Evolutionary conservation across 1,140 invertebrate genomes (phyloP), one percentile per base, ranked within the genome.

Genomic region (Drosophila pectinifera): DNA sequence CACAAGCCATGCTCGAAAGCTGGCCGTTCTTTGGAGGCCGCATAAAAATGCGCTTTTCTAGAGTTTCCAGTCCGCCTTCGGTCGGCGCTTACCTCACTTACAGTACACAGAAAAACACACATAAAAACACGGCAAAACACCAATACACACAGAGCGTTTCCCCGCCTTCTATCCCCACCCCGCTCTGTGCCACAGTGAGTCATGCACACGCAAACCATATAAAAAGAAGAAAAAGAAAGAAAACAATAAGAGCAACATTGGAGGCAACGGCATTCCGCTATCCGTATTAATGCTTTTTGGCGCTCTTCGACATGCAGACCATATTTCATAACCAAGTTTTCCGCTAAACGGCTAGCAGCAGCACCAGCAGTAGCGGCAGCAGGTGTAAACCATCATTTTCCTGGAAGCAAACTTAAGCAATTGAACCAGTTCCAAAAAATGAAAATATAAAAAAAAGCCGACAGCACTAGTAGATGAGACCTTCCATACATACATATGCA

Each of bases 171-270:
- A 70, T 72, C 78, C 48, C 54, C 59, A 51, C 49, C 61, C 64
- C 45, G 31, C 28, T 39, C 24, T n/a, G 18, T 26, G 24, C 36
- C 14, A 22, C 38, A 82, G 58, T 85, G 82, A 86, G 79, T 86
- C 84, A 86, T 88, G 67, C 83, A 83, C 83, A 83, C 65, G 84
- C 82, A 72, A 88, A 54, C 65, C 67, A 73, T 55, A 77, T 68
- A 82, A 76, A 74, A 73, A 68, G 59, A 74, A 70, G 54, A 53
- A 36, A 75, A 53, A 36, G 18, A 41, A 20, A 69, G 10, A 55
- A 34, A 69, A 62, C 48, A 73, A 73, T 73, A 73, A 61, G 38
- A 65, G 51, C 51, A 75, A 58, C 73, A 53, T 51, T 42, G 73
- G 24, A 56, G 73, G 72, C 73, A 67, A 75, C 65, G 73, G 73